These are phyloP conservation scores for Rhopalosiphum nymphaeae DNA, from an alignment of 2,888 invertebrate species.

Conservation along the genomic window DNA sequence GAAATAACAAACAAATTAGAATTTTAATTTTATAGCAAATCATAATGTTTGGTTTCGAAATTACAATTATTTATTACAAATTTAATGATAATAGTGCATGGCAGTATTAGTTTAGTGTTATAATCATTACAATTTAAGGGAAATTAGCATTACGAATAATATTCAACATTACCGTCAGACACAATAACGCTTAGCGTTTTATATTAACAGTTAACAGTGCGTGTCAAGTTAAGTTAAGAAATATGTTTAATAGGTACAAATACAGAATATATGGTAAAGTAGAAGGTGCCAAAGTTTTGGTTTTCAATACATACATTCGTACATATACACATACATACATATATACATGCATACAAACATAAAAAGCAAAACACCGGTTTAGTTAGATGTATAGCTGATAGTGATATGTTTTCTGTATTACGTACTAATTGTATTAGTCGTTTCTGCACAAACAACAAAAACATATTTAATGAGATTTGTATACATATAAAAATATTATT, in stretches of 20 bases:
- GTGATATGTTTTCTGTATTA: too few species aligned
- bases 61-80: background rate
- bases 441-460: background rate
- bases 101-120: background rate
- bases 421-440: too few species aligned
- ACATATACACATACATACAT: background rate
- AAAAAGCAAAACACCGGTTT: too few species aligned
- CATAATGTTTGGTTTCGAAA: background rate
- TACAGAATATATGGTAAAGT: background rate
- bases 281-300: background rate
- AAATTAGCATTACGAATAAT: background rate
- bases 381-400: too few species aligned
- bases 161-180: background rate
- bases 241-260: background rate
- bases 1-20: background rate
- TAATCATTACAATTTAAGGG: background rate
- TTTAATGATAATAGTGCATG: background rate
- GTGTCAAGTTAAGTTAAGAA: constrained; percentile 3
- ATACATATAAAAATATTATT: too few species aligned
- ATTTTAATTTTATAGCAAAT: background rate
- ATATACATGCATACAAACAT: background rate
- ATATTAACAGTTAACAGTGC: background rate
- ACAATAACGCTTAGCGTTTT: background rate
- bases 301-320: background rate
- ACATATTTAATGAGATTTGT: background rate